Evolutionary conservation across 1,140 invertebrate genomes (phyloP).

Genomic region (Drosophila lacteicornis): DNA sequence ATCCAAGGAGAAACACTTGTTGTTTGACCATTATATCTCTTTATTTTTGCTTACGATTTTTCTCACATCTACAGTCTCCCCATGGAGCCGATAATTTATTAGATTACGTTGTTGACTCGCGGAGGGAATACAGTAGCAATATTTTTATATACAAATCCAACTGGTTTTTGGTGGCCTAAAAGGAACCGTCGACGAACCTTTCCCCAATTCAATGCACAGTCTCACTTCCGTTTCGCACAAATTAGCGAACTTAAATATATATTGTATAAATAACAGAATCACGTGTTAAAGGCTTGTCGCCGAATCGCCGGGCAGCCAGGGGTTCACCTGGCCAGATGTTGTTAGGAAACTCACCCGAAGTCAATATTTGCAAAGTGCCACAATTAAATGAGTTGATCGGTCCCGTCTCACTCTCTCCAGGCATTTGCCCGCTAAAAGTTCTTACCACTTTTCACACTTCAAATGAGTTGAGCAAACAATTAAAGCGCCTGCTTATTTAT

Average conservation of each 20-base stretch:
- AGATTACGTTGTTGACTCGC: conserved; percentile 19
- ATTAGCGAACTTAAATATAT: conserved; percentile 41
- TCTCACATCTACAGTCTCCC: conserved; percentile 9
- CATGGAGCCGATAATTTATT: conserved; percentile 14
- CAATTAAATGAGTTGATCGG: conserved; percentile 58
- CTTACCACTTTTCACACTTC: conserved; percentile 69
- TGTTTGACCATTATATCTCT: background rate
- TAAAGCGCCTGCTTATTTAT: conserved; percentile 28
- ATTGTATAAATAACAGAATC: conserved; percentile 51
- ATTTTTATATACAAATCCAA: conserved; percentile 1
- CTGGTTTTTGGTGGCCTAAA: conserved; percentile 40
- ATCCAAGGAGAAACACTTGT: conserved; percentile 22
- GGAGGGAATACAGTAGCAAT: conserved; percentile 1
- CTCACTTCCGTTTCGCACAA: conserved; percentile 52
- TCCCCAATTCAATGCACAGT: conserved; percentile 15
- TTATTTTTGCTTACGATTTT: background rate
- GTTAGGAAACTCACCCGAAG: conserved; percentile 54
- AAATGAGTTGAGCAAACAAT: conserved; percentile 52
- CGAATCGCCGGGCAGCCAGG: conserved; percentile 12
- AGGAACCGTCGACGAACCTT: conserved; percentile 20
- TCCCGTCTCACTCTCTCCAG: background rate
- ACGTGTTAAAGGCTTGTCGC: conserved; percentile 56
- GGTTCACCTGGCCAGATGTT: conserved; percentile 51
- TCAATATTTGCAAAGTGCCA: conserved; percentile 61
- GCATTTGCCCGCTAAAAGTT: conserved; percentile 51